phyloP scores from a whole-genome alignment of 2,797 vertebrate genomes.

The Anabacerthia variegaticeps region DNA sequence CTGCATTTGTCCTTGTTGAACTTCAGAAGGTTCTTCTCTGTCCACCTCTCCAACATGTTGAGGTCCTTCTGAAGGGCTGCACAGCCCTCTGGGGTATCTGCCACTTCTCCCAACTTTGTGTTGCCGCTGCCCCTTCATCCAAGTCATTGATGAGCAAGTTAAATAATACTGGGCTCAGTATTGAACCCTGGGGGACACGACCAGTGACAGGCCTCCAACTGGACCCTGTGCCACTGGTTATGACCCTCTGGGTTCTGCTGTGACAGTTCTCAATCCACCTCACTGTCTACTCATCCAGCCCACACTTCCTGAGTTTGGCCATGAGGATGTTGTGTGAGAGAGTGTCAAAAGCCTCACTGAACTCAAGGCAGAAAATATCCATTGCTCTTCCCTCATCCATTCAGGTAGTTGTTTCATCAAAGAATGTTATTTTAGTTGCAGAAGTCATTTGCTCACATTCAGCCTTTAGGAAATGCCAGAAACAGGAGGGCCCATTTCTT shows the following conservation, averaged over 20 bases:
- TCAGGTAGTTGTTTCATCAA: background rate
- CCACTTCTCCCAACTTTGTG: background rate
- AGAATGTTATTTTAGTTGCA: background rate
- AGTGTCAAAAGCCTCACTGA: background rate
- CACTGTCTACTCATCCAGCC: background rate
- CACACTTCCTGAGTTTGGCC: background rate
- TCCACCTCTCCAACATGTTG: background rate
- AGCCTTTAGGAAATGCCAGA: background rate
- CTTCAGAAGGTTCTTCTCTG: background rate
- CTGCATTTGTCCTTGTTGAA: background rate
- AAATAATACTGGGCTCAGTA: background rate
- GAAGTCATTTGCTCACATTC: background rate
- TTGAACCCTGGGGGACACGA: background rate
- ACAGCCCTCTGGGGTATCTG: background rate
- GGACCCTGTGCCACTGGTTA: too few species aligned
- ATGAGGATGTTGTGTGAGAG: background rate
- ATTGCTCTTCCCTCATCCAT: background rate
- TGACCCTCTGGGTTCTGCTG: background rate
- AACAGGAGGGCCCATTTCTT: background rate
- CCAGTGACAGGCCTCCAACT: background rate
- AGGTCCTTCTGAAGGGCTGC: background rate
- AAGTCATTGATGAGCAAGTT: background rate
- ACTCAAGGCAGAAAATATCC: background rate
- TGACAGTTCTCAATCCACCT: background rate
- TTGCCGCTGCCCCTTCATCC: background rate